Conservation (phyloP, 2,888 invertebrate species). For the Polia nebulosa region DNA sequence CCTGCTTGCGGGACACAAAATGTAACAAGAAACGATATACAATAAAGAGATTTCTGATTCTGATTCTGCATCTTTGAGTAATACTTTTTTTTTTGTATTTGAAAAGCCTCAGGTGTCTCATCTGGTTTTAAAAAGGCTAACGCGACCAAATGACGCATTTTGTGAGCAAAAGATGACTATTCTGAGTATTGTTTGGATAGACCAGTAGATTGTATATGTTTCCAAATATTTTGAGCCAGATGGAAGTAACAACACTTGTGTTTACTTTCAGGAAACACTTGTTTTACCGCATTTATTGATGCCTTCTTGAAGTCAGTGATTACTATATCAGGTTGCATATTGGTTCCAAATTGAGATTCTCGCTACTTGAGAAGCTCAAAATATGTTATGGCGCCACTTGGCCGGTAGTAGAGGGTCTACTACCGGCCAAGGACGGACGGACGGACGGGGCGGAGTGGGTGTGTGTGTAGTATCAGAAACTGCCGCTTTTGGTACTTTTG, state of each 20-base stretch:
- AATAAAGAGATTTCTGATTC: too few species aligned
- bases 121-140: slow-evolving; percentile 26
- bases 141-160: slow-evolving; percentile 20
- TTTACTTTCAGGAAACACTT: slow-evolving; percentile 17
- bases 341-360: slow-evolving; percentile 19
- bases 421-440: slow-evolving; percentile 4
- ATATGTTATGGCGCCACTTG: too few species aligned
- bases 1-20: too few species aligned
- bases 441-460: too few species aligned
- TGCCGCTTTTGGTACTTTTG: too few species aligned
- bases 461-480: too few species aligned
- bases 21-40: too few species aligned
- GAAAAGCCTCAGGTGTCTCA: slow-evolving; percentile 26
- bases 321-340: slow-evolving; percentile 16
- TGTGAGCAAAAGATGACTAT: slow-evolving; percentile 26
- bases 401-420: too few species aligned
- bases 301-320: too few species aligned
- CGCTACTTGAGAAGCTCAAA: slow-evolving; percentile 14
- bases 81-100: slow-evolving; percentile 1
- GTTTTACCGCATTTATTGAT: slow-evolving; percentile 20
- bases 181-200: slow-evolving; percentile 17
- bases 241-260: slow-evolving; percentile 20
- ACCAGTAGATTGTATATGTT: slow-evolving; percentile 5
- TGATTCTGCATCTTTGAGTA: background rate
- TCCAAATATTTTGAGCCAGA: slow-evolving; percentile 27